These are phyloP conservation scores for Hydra vulgaris DNA, from an alignment of 30 jellyfish, hydroid and myxozoan genomes.

Conservation along the genomic window DNA sequence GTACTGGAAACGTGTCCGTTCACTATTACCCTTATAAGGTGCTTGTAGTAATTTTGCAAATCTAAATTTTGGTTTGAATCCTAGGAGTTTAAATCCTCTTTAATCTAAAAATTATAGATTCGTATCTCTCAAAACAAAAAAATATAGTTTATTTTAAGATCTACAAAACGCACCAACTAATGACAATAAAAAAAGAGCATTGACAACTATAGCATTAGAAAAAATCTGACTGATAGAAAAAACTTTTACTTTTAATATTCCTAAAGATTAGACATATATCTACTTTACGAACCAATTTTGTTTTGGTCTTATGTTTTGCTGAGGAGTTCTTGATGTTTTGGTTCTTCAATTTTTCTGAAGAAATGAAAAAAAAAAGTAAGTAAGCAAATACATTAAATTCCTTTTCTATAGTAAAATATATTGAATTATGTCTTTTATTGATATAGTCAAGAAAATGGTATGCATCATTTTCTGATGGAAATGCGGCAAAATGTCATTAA, in stretches of 20 bases:
- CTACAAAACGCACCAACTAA: neutral
- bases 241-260: neutral
- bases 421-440: too few relatives aligned
- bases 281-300: too few relatives aligned
- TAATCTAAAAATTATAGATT: neutral
- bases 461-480: too few relatives aligned
- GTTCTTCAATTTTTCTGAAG: too few relatives aligned
- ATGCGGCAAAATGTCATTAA: too few relatives aligned
- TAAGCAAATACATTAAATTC: too few relatives aligned
- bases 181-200: neutral
- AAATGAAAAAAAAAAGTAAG: too few relatives aligned
- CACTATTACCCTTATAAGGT: neutral
- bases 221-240: neutral
- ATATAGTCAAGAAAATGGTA: too few relatives aligned
- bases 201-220: neutral
- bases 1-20: neutral
- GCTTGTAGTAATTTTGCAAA: neutral
- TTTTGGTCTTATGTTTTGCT: too few relatives aligned
- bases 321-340: too few relatives aligned
- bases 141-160: neutral
- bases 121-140: neutral
- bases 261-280: neutral
- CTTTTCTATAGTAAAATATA: too few relatives aligned
- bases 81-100: neutral
- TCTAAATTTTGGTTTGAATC: neutral